A percentile compares a stretch with the other conserved stretches of the same genome.
These are phyloP conservation scores for Apis cerana DNA, from an alignment of 1,140 invertebrate genomes.

Conservation along the genomic window DNA sequence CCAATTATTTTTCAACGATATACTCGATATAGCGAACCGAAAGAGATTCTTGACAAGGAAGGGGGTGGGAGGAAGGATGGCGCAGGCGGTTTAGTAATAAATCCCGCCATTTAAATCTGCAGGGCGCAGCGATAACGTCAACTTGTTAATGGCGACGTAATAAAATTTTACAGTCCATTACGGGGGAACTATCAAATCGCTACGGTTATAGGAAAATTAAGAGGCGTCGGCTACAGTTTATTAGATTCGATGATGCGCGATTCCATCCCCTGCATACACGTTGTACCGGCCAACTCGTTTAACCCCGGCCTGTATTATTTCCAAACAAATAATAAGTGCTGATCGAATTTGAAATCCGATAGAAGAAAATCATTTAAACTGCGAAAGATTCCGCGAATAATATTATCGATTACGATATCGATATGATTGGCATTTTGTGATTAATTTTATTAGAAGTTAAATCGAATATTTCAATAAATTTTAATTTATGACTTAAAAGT, in stretches of 20 bases:
- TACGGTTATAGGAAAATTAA: slow-evolving; percentile 57
- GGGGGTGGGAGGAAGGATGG: too few species aligned
- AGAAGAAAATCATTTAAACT: not conserved
- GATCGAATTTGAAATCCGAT: too few species aligned
- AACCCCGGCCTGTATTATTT: slow-evolving; percentile 35
- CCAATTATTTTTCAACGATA: slow-evolving; percentile 26
- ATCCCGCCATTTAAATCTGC: slow-evolving; percentile 51
- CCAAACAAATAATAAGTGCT: slow-evolving; percentile 7
- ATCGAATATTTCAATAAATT: too few species aligned
- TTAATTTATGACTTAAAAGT: too few species aligned
- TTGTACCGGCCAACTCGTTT: slow-evolving; percentile 6
- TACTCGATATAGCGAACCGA: not conserved
- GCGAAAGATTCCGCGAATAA: not conserved
- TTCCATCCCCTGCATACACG: not conserved
- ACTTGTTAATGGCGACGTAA: slow-evolving; percentile 61
- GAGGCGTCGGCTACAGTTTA: slow-evolving; percentile 50
- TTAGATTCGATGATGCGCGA: slow-evolving; percentile 53
- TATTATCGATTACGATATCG: too few species aligned
- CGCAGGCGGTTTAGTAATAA: slow-evolving; percentile 36
- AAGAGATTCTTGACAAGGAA: not conserved
- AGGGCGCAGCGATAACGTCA: slow-evolving; percentile 40
- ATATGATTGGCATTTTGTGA: too few species aligned
- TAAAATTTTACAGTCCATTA: slow-evolving; percentile 67
- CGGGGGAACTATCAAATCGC: slow-evolving; percentile 55
- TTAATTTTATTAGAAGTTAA: too few species aligned